phyloP scores from a whole-genome alignment of 2,888 invertebrate species.

The Sminthurides aquaticus region DNA sequence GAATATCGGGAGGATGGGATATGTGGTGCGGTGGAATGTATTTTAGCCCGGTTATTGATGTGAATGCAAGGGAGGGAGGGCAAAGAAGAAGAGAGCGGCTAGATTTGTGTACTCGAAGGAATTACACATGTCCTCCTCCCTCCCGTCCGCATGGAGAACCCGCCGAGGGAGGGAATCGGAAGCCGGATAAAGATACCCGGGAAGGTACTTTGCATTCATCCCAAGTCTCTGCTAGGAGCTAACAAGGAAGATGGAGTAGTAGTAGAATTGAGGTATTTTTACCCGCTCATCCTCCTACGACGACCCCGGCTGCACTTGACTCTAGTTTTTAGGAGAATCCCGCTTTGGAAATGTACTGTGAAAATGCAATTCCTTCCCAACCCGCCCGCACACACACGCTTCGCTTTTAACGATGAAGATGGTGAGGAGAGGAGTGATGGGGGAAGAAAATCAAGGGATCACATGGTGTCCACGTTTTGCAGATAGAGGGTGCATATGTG shows the following conservation, averaged over 20 bases:
- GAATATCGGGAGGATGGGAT: neutral
- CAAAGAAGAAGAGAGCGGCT: neutral
- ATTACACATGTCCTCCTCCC: neutral
- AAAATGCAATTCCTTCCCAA: too few species aligned
- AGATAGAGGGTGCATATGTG: too few species aligned
- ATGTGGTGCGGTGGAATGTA: neutral
- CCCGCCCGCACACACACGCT: too few species aligned
- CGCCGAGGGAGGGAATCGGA: neutral
- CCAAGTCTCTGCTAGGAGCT: neutral
- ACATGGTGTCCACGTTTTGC: too few species aligned
- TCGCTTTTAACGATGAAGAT: too few species aligned
- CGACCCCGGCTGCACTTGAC: conserved; percentile 1
- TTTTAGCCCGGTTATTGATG: neutral
- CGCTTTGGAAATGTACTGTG: too few species aligned
- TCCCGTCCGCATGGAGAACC: too few species aligned
- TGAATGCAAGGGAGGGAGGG: too few species aligned
- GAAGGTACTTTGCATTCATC: neutral
- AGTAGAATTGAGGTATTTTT: neutral
- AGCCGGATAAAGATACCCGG: neutral
- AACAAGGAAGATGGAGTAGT: too few species aligned
- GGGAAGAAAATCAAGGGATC: too few species aligned
- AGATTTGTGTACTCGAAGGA: neutral
- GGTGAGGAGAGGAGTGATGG: too few species aligned
- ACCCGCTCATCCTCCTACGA: neutral
- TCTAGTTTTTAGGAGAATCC: conserved; percentile 2